Evolutionary conservation across 2,113 vertebrate genomes (phyloP).

Genomic region (Lasiurus borealis): DNA sequence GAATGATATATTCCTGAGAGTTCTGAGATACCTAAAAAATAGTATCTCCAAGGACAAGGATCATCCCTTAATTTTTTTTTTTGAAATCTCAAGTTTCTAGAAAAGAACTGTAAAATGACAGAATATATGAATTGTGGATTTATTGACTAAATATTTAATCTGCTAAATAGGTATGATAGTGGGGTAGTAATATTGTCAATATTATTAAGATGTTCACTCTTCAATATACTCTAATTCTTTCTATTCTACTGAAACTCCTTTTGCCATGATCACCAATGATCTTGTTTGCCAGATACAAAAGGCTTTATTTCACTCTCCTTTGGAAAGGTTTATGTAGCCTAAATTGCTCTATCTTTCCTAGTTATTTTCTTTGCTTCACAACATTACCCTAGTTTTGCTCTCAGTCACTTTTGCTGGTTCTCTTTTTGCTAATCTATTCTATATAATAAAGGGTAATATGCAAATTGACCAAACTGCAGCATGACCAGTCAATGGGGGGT

Average conservation of each 20-base stretch:
- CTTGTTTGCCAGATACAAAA: neutral
- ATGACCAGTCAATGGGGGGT: too few relatives aligned
- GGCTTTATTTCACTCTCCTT: neutral
- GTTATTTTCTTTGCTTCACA: neutral
- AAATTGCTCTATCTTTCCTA: neutral
- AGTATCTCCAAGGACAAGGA: slow-evolving; percentile 1
- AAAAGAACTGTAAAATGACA: neutral
- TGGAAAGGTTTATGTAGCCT: neutral
- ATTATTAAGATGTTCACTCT: neutral
- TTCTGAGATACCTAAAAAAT: slow-evolving; percentile 12
- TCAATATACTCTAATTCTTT: neutral
- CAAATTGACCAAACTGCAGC: too few relatives aligned
- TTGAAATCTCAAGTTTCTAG: slow-evolving; percentile 24
- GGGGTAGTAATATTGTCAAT: neutral
- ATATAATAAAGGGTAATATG: too few relatives aligned
- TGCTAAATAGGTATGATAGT: neutral
- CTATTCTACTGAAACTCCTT: neutral
- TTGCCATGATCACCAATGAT: neutral
- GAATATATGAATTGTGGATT: neutral
- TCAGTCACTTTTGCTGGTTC: neutral
- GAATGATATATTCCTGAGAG: slow-evolving; percentile 4
- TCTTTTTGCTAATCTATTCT: neutral
- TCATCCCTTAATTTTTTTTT: neutral
- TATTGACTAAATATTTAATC: slow-evolving; percentile 10
- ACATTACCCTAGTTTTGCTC: neutral